Percentiles rank a stretch among this genome's conserved stretches.
These are phyloP conservation scores for Melipona quadrifasciata DNA, from an alignment of 1,140 invertebrate species.

Conservation along the genomic window DNA sequence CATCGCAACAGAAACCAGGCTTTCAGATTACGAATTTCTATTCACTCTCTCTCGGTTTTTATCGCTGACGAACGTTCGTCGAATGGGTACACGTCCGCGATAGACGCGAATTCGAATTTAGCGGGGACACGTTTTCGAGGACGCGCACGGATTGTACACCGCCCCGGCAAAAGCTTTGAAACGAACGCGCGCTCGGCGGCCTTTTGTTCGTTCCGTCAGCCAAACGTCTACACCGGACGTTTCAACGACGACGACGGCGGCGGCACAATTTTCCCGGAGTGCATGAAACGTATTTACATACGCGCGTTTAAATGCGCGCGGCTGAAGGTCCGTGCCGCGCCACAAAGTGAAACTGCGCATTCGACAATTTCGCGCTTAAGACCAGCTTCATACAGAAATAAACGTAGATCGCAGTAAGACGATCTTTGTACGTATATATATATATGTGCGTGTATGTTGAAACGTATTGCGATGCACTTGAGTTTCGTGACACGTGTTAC, in stretches of 20 bases:
- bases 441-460: too few species aligned
- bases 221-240: constrained; percentile 8
- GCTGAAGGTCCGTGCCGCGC: neutral
- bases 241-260: neutral
- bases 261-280: constrained; percentile 21
- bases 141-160: neutral
- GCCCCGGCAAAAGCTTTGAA: neutral
- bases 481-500: too few species aligned
- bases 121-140: neutral
- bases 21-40: neutral
- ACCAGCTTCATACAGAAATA: too few species aligned
- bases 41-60: too few species aligned
- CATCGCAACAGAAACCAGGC: too few species aligned
- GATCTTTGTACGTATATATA: too few species aligned
- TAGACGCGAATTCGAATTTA: neutral
- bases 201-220: constrained; percentile 46
- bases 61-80: neutral
- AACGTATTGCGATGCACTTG: too few species aligned
- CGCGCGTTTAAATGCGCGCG: neutral
- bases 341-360: neutral
- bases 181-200: constrained; percentile 7
- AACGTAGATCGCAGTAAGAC: too few species aligned
- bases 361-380: neutral
- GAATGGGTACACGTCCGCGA: neutral
- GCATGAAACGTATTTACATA: constrained; percentile 16